A percentile compares a stretch with the other conserved stretches of the same genome.
These are phyloP conservation scores for Heliconius aoede DNA, from an alignment of 2,888 invertebrate species.

Conservation along the genomic window DNA sequence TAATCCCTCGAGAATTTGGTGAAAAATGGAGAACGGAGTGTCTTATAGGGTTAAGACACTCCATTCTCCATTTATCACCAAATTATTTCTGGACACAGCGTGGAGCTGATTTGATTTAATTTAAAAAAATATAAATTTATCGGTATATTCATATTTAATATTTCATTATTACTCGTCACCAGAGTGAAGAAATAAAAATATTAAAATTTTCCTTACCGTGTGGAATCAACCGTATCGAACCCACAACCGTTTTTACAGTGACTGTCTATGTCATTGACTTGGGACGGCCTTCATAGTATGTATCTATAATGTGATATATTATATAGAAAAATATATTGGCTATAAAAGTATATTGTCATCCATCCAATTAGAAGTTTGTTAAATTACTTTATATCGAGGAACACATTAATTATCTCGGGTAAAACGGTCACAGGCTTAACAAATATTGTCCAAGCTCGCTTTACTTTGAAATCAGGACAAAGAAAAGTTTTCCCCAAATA, in stretches of 20 bases:
- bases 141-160: background rate
- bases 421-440: slow-evolving; percentile 75
- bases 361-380: slow-evolving; percentile 57
- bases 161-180: background rate
- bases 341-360: slow-evolving; percentile 30
- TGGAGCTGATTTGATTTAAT: too few species aligned
- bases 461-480: slow-evolving; percentile 72
- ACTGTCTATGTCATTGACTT: background rate
- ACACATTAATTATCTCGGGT: slow-evolving; percentile 77
- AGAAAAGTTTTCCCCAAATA: slow-evolving; percentile 61
- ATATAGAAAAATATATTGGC: background rate
- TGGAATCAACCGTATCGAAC: background rate
- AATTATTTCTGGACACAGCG: too few species aligned
- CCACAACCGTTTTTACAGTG: background rate
- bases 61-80: too few species aligned
- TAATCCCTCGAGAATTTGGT: too few species aligned
- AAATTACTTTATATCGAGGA: slow-evolving; percentile 56
- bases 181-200: background rate
- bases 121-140: too few species aligned
- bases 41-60: too few species aligned
- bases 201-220: background rate
- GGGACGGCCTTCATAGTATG: background rate
- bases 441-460: slow-evolving; percentile 76
- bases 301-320: background rate
- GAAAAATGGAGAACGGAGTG: too few species aligned